A percentile compares a stretch with the other conserved stretches of the same genome.
Conservation (phyloP, 2,797 vertebrate species). For the Allobates femoralis region DNA sequence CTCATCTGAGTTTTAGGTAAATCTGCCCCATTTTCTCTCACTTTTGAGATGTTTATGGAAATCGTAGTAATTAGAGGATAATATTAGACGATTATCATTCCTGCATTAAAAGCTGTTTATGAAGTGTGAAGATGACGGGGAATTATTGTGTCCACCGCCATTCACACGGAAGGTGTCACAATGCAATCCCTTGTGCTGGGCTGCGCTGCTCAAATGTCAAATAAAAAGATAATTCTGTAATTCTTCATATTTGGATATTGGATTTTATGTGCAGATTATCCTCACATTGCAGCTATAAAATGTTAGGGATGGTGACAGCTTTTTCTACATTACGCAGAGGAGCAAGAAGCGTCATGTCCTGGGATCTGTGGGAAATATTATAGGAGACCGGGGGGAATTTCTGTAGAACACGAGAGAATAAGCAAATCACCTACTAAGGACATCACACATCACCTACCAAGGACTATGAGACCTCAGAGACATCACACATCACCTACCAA, state of each 20-base stretch:
- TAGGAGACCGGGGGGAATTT: too few relatives aligned
- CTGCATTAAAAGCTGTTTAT: neutral
- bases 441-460: too few relatives aligned
- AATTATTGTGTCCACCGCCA: neutral
- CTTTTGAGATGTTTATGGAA: too few relatives aligned
- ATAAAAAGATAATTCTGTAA: neutral
- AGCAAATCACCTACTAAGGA: too few relatives aligned
- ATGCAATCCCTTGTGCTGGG: neutral
- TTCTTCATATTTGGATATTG: neutral
- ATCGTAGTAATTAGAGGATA: too few relatives aligned
- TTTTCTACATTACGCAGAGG: neutral
- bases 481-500: too few relatives aligned
- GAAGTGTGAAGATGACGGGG: neutral
- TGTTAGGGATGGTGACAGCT: neutral
- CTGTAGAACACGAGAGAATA: too few relatives aligned
- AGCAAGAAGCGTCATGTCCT: neutral
- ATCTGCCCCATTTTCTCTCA: too few relatives aligned
- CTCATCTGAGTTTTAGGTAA: too few relatives aligned
- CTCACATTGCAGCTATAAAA: neutral
- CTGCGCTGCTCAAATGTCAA: neutral
- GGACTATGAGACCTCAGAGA: too few relatives aligned
- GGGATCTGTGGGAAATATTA: too few relatives aligned
- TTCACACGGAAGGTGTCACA: neutral
- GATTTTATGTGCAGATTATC: constrained; percentile 12
- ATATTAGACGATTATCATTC: too few relatives aligned